These are phyloP conservation scores for Peucedramus taeniatus DNA, from an alignment of 2,113 vertebrate species.

Conservation along the genomic window DNA sequence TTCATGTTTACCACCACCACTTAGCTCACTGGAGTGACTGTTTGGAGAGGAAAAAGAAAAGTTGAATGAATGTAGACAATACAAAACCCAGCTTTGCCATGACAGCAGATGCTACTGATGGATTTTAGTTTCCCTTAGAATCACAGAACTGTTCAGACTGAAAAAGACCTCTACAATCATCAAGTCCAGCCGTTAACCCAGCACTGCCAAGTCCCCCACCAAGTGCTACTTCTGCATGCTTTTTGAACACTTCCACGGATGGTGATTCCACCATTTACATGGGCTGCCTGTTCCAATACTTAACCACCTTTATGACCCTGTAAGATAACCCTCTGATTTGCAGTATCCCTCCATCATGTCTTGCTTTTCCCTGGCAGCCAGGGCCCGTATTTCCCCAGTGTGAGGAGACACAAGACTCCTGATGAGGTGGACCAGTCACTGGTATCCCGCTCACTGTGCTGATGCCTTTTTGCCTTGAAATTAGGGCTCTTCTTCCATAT, in stretches of 20 bases:
- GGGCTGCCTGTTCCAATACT: neutral
- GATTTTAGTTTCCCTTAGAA: neutral
- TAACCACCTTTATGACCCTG: too few species aligned
- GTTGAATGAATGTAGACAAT: neutral
- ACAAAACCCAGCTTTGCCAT: neutral
- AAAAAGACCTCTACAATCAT: neutral
- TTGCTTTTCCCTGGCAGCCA: neutral
- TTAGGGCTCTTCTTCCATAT: neutral
- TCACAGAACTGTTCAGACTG: neutral
- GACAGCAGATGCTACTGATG: neutral
- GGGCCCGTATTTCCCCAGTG: neutral
- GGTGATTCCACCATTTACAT: neutral
- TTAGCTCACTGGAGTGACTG: neutral
- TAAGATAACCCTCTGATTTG: neutral
- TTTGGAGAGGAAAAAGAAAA: neutral
- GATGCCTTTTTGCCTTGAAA: neutral
- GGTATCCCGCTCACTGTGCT: neutral
- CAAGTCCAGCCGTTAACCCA: neutral
- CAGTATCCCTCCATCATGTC: accelerated
- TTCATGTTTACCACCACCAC: conserved; percentile 16
- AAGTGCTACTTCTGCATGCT: neutral
- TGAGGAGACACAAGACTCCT: neutral
- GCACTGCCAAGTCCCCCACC: neutral
- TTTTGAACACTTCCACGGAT: neutral
- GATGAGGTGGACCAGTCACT: neutral